Evolutionary conservation across 2,113 vertebrate genomes (phyloP).

Genomic region (Callaeas wilsoni): DNA sequence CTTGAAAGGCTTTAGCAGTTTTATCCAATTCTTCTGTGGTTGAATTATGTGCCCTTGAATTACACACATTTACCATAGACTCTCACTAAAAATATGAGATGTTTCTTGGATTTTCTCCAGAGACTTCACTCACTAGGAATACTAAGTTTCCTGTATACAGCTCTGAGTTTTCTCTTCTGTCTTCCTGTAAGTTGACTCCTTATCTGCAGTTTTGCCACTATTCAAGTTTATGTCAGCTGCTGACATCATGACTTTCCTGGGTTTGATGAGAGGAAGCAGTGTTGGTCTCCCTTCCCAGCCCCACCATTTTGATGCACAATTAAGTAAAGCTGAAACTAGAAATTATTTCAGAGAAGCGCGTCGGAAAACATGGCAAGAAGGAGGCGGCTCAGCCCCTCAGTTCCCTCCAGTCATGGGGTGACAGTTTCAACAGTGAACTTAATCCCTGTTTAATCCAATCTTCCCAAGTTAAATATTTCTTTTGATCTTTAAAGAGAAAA

Average conservation of each 20-base stretch:
- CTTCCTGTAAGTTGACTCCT: background rate
- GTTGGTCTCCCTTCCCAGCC: background rate
- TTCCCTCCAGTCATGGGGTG: background rate
- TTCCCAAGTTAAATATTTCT: conserved; percentile 18
- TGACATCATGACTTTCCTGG: background rate
- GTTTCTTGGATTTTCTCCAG: background rate
- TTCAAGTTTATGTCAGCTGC: background rate
- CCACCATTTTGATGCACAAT: background rate
- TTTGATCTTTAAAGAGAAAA: conserved; percentile 37
- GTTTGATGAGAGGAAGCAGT: background rate
- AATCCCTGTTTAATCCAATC: conserved; percentile 38
- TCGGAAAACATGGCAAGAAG: background rate
- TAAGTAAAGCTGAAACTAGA: background rate
- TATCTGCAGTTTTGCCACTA: background rate
- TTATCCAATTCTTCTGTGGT: background rate
- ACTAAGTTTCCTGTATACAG: background rate
- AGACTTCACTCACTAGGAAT: background rate
- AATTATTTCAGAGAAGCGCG: background rate
- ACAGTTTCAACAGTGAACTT: conserved; percentile 24
- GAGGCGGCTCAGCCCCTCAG: background rate
- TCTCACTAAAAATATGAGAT: background rate
- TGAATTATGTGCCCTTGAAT: background rate
- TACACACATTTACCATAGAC: background rate
- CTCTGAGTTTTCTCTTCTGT: background rate
- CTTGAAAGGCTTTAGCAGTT: background rate